These are phyloP conservation scores for Ditula angustiorana DNA, from an alignment of 2,888 invertebrate genomes.

Conservation along the genomic window DNA sequence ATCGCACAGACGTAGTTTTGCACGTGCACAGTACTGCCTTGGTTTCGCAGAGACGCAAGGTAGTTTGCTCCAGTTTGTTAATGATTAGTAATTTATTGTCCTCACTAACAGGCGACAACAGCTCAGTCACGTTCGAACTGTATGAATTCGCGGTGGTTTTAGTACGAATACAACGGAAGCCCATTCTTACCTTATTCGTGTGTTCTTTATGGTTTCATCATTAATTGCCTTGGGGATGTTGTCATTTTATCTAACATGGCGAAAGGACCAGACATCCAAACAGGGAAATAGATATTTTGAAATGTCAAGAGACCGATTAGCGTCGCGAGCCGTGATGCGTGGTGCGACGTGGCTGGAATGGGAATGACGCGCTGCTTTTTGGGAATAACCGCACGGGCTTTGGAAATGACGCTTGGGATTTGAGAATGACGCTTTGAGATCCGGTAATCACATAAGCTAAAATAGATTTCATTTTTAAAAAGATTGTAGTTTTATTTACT, in stretches of 20 bases:
- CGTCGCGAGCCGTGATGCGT: slow-evolving; percentile 14
- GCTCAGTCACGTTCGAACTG: too few species aligned
- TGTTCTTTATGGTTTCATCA: background rate
- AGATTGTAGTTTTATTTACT: background rate
- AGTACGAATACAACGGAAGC: too few species aligned
- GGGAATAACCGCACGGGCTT: background rate
- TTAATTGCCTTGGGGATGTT: background rate
- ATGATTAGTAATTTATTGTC: too few species aligned
- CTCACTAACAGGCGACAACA: too few species aligned
- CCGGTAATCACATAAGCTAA: background rate
- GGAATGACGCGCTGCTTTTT: background rate
- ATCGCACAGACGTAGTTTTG: too few species aligned
- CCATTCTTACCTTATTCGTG: too few species aligned
- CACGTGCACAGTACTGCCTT: too few species aligned
- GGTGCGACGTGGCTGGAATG: slow-evolving; percentile 24
- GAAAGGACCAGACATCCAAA: background rate
- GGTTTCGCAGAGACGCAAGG: too few species aligned
- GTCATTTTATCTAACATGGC: background rate
- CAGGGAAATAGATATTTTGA: slow-evolving; percentile 23
- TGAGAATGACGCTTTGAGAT: background rate
- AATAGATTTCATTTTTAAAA: background rate
- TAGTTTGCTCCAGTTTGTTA: too few species aligned
- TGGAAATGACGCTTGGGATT: background rate
- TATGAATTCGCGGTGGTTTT: too few species aligned
- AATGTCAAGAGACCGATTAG: slow-evolving; percentile 24